These are phyloP conservation scores for Botia almorhae DNA, from an alignment of 2,797 vertebrate species.

Conservation along the genomic window DNA sequence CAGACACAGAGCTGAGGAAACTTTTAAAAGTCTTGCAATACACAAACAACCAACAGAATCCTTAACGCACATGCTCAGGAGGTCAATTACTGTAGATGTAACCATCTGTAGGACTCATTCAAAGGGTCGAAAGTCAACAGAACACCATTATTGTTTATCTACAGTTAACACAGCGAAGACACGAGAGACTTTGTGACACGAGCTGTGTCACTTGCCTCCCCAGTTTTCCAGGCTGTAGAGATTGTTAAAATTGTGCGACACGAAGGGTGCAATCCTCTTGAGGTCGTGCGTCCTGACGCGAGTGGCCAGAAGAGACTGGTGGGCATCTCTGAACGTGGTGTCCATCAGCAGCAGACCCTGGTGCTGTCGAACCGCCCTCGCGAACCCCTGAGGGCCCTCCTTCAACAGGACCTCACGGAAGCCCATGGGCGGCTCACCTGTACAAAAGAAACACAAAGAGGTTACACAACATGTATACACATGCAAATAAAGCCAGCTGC, in stretches of 20 bases:
- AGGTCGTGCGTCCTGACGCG: constrained; percentile 93
- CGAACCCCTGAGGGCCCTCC: constrained; percentile 87
- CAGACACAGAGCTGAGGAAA: not conserved
- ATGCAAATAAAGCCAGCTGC: constrained; percentile 8
- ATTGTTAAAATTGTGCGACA: constrained; percentile 86
- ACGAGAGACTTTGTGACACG: not conserved
- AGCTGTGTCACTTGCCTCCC: constrained; percentile 82
- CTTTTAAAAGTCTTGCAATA: not conserved
- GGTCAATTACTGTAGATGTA: not conserved
- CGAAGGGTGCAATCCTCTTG: constrained; percentile 88
- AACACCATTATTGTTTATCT: not conserved
- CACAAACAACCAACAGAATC: not conserved
- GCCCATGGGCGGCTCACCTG: constrained; percentile 84
- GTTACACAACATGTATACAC: constrained; percentile 13
- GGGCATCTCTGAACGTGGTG: constrained; percentile 94
- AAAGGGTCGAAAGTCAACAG: constrained; percentile 6
- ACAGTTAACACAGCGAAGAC: not conserved
- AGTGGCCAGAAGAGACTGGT: constrained; percentile 93
- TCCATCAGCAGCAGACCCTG: constrained; percentile 90
- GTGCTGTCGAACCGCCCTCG: constrained; percentile 84
- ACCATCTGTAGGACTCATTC: not conserved
- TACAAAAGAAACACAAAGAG: constrained; percentile 5
- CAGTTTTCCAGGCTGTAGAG: constrained; percentile 95
- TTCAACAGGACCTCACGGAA: constrained; percentile 86
- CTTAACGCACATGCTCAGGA: not conserved